A percentile compares a stretch with the other conserved stretches of the same genome.
Conservation (phyloP, 30 jellyfish, hydroid and myxozoan species). For the Rhopilema esculentum region DNA sequence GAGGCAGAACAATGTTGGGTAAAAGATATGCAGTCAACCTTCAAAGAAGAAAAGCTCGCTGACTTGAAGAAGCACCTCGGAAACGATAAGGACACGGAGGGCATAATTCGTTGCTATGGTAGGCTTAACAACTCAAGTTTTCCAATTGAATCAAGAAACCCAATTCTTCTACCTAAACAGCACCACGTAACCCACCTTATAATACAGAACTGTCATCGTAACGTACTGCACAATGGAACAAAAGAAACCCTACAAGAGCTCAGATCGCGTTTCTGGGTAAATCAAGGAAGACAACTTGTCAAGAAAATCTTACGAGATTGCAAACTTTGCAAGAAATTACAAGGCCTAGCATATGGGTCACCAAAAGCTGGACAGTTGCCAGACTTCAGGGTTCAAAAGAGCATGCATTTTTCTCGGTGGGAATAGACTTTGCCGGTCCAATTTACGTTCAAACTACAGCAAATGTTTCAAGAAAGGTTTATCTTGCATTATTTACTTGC, state of each 20-base stretch:
- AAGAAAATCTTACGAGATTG: not conserved
- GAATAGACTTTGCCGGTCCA: conserved; percentile 36
- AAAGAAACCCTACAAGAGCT: not conserved
- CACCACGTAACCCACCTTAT: conserved; percentile 6
- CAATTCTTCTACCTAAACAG: conserved; percentile 11
- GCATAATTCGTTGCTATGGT: conserved; percentile 41
- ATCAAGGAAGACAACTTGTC: not conserved
- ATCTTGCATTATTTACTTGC: conserved; percentile 57
- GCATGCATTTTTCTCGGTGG: not conserved
- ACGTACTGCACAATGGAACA: conserved; percentile 23
- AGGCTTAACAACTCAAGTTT: conserved; percentile 5
- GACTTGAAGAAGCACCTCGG: conserved; percentile 24
- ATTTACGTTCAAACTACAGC: not conserved
- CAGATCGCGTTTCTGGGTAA: not conserved
- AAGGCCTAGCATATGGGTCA: not conserved
- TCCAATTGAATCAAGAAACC: not conserved
- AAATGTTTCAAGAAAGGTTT: conserved; percentile 12
- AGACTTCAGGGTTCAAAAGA: not conserved
- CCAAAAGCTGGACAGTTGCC: not conserved
- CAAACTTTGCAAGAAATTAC: not conserved
- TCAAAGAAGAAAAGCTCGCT: not conserved
- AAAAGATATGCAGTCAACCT: not conserved
- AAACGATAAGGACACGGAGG: not conserved
- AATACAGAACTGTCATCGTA: conserved; percentile 26
- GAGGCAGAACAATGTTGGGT: conserved; percentile 13